Evolutionary conservation across 2,113 vertebrate species (phyloP).

Genomic region (Mirounga angustirostris): DNA sequence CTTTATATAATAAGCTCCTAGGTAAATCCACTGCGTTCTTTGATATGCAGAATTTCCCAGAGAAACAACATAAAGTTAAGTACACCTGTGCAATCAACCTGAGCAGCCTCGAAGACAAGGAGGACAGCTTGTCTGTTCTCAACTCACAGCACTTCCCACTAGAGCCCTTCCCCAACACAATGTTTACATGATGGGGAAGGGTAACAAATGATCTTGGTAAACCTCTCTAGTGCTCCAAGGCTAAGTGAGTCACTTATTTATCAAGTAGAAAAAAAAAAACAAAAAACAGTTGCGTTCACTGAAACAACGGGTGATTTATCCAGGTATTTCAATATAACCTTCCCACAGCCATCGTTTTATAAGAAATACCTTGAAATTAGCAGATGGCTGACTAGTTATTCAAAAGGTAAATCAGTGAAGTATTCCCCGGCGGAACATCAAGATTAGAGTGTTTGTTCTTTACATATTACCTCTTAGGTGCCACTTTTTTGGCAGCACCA

Average conservation of each 20-base stretch:
- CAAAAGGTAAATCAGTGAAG: slow-evolving; percentile 62
- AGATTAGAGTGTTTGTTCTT: slow-evolving; percentile 65
- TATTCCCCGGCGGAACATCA: neutral
- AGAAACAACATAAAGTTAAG: neutral
- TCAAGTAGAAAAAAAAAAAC: neutral
- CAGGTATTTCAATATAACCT: slow-evolving; percentile 51
- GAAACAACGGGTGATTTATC: slow-evolving; percentile 72
- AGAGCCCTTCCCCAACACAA: neutral
- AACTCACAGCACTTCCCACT: neutral
- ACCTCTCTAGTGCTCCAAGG: slow-evolving; percentile 49
- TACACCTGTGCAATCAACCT: neutral
- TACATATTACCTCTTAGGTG: neutral
- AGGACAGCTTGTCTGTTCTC: neutral
- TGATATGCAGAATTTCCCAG: neutral
- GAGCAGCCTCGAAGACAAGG: neutral
- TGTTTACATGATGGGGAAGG: neutral
- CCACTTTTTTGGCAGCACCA: neutral
- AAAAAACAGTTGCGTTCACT: slow-evolving; percentile 11
- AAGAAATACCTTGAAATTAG: slow-evolving; percentile 40
- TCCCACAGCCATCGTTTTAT: slow-evolving; percentile 32
- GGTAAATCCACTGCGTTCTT: neutral
- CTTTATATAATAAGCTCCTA: neutral
- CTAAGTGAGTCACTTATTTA: slow-evolving; percentile 74
- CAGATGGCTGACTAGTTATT: slow-evolving; percentile 55
- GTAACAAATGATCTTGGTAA: slow-evolving; percentile 60